These are phyloP conservation scores for western clawed frog (Xenopus tropicalis) DNA, from an alignment of 2,113 vertebrate species.

Conservation along the genomic window DNA sequence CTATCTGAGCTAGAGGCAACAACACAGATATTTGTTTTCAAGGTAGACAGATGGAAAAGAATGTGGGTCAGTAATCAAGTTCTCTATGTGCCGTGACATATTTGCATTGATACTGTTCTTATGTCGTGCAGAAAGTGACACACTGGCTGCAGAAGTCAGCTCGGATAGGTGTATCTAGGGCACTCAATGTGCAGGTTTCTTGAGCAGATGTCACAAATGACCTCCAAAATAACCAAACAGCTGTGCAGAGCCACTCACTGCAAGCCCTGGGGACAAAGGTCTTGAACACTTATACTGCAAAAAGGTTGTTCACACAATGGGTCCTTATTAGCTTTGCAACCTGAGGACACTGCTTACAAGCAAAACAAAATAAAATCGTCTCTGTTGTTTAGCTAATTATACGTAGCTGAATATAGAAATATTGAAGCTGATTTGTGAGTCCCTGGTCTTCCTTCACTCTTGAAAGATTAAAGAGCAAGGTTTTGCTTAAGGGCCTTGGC, in stretches of 20 bases:
- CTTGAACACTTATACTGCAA: conserved; percentile 51
- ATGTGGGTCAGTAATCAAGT: conserved; percentile 28
- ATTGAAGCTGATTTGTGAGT: conserved; percentile 15
- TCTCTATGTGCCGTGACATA: conserved; percentile 18
- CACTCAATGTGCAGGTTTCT: conserved; percentile 38
- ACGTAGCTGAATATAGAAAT: conserved; percentile 32
- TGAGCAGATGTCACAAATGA: conserved; percentile 62
- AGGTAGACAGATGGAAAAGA: conserved; percentile 28
- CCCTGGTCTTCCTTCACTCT: conserved; percentile 31
- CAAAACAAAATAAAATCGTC: conserved; percentile 14
- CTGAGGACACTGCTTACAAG: conserved; percentile 8
- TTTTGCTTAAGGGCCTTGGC: conserved; percentile 50
- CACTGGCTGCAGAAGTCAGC: background rate
- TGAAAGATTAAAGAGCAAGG: conserved; percentile 45
- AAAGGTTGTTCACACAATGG: conserved; percentile 50
- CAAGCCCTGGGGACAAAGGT: conserved; percentile 55
- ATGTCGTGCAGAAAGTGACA: conserved; percentile 2
- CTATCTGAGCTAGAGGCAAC: background rate
- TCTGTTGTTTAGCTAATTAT: conserved; percentile 27
- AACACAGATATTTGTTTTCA: conserved; percentile 1
- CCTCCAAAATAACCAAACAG: conserved; percentile 55
- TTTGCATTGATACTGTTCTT: conserved; percentile 22
- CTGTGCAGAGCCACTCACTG: conserved; percentile 54
- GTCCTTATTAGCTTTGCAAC: conserved; percentile 46
- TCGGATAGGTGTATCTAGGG: conserved; percentile 37